Base-by-base conservation (phyloP, 2,797 vertebrate species). In the Tauraco hartlaubi region DNA sequence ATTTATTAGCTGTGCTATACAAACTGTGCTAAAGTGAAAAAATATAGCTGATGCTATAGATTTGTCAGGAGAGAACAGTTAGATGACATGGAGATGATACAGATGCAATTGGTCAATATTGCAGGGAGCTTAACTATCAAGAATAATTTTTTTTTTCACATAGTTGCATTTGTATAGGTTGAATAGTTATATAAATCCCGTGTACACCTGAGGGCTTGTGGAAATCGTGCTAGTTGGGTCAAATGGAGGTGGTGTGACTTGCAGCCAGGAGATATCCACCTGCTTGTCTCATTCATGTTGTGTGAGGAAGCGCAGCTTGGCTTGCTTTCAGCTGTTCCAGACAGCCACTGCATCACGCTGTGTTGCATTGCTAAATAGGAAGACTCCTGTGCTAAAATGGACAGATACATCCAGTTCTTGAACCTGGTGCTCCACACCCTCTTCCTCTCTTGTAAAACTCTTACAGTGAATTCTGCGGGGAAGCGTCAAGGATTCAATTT, bases 261-360 rank as follows among this genome's bases (percentile, higher is more conserved):
- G 19, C 80, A 88, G 58, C 7, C 64, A 9, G 41, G 46, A 33
- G 67, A 51, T 2, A 33, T 11, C 28, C 5, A 0, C n/a, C 39
- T 64, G 46, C 51, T 48, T 31, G 58, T 14, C 7, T 0, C 22
- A 37, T 46, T 11, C 0, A 0, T 1, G 6, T 25, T 31, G 37
- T 3, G 17, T 2, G 7, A 43, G 58, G 33, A 29, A 19, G 14
- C 0, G 3, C 35, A 52, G 16, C 5, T 52, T 19, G 28, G 17
- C 17, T 77, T 74, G 26, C 15, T 26, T 11, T 15, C n/a, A 66
- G 48, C 35, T 25, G 3, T 21, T 66, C 12, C 12, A 48, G 73
- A 5, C 31, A 77, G 52, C 20, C 15, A 2, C 20, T 13, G 46
- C 48, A n/a, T 23, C 11, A 15, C 0, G 0, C 39, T 9, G 12